These are phyloP conservation scores for Apostichopus californicus DNA, from an alignment of 35 echinoderm and acorn worm species.

Conservation along the genomic window DNA sequence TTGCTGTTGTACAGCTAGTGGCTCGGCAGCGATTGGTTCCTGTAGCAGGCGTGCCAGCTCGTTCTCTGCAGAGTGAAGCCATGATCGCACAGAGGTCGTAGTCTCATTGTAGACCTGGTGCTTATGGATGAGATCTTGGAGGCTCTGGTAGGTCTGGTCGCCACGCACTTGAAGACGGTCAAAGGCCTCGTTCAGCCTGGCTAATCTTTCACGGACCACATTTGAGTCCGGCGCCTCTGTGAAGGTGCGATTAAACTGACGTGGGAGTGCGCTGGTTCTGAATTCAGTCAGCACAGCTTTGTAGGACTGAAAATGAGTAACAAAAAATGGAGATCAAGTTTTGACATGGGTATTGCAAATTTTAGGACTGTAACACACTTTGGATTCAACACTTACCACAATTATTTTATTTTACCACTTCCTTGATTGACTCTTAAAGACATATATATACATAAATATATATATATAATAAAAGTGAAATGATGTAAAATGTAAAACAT, in stretches of 20 bases:
- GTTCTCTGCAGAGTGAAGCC: constrained; percentile 83
- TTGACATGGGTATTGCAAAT: too few relatives aligned
- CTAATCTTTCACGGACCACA: constrained; percentile 67
- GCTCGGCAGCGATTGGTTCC: constrained; percentile 87
- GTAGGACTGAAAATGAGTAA: constrained; percentile 65
- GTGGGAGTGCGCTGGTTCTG: constrained; percentile 76
- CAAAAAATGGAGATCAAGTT: neutral
- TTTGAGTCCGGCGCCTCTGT: constrained; percentile 86
- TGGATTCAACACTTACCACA: too few relatives aligned
- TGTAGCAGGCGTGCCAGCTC: constrained; percentile 69
- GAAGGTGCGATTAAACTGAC: constrained; percentile 93
- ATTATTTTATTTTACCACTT: too few relatives aligned
- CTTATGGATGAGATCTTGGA: constrained; percentile 76
- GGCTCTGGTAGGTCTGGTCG: constrained; percentile 69
- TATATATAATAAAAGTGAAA: too few relatives aligned
- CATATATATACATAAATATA: too few relatives aligned
- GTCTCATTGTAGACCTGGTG: constrained; percentile 81
- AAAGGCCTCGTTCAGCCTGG: constrained; percentile 72
- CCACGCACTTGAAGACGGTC: constrained; percentile 60
- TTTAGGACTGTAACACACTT: too few relatives aligned
- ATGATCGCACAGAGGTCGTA: constrained; percentile 58
- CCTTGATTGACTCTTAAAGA: too few relatives aligned
- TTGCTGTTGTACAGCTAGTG: constrained; percentile 80
- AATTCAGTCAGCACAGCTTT: constrained; percentile 81
- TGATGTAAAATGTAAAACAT: too few relatives aligned